Base-by-base conservation (phyloP, 1,140 invertebrate genomes). In the Heterodera schachtii region DNA sequence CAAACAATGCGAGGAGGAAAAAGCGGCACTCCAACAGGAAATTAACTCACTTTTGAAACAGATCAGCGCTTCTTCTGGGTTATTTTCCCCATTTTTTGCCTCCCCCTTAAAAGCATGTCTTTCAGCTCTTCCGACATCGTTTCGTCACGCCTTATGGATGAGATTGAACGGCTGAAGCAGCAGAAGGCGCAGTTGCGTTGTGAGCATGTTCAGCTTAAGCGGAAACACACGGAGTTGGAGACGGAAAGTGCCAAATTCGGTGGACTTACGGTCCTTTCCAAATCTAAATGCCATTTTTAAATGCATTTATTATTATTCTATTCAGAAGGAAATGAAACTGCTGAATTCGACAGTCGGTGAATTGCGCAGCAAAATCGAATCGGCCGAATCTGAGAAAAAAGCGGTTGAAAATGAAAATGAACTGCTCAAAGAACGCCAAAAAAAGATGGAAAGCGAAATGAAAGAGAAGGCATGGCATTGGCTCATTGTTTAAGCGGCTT, bases 141-240 rank as follows among this genome's bases (percentile, higher is more conserved):
- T 21, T 83, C 31, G 52, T 84, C 41, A 13, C 71, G 76, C 0
- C 46, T 82, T 2, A 83, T 21, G 1, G 81, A 82, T 43, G 83
- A 82, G 52, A 83, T 83, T 71, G 81, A 82, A 16, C 82, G 71
- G 52, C 21, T 82, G 31, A 82, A 82, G 69, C 81, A 83, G 16
- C 81, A 82, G 46, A 81, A 82, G 69, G 81, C 81, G 11, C 81
- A 82, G 57, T 74, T 82, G 21, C 81, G 81, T 21, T 74, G 57
- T 70, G 81, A 82, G 49, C 82, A 83, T 46, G 43, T 82, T 80
- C 81, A 84, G 57, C 47, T 82, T 11, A 82, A 81, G 44, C 67
- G 81, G 44, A 73, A 82, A 9, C 46, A 46, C 46, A 19, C 44
- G 9, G 64, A 84, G 66, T 46, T 82, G 82, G 81, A 82, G 13